These are phyloP conservation scores for Drosophila fuyamai DNA, from an alignment of 1,140 invertebrate genomes.

Conservation along the genomic window DNA sequence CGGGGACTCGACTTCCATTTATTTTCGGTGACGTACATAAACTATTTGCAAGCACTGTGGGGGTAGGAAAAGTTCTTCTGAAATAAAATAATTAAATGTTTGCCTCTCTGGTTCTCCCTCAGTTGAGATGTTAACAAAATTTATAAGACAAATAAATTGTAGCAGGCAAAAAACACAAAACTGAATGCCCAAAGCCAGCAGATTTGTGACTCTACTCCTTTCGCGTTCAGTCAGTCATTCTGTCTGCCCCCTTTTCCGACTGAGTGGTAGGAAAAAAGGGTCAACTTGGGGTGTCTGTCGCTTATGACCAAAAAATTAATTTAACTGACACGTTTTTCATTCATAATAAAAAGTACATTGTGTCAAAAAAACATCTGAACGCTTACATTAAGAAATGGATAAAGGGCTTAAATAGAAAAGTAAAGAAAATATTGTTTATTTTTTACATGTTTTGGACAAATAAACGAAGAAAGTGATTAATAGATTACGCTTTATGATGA, in stretches of 20 bases:
- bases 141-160: conserved; percentile 64
- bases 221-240: not conserved
- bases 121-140: conserved; percentile 61
- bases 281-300: conserved; percentile 26
- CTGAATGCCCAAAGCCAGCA: conserved; percentile 32
- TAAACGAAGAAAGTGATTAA: too few species aligned
- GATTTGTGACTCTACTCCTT: conserved; percentile 33
- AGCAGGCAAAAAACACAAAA: conserved; percentile 28
- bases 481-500: too few species aligned
- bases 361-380: conserved; percentile 23
- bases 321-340: conserved; percentile 58
- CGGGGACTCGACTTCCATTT: conserved; percentile 20
- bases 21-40: conserved; percentile 50
- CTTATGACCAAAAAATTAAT: conserved; percentile 57
- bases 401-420: not conserved
- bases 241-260: not conserved
- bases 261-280: conserved; percentile 28
- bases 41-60: conserved; percentile 46
- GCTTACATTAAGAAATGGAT: not conserved
- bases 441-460: too few species aligned
- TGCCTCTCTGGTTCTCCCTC: conserved; percentile 22
- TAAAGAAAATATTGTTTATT: not conserved
- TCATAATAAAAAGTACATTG: conserved; percentile 37
- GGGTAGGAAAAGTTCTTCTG: conserved; percentile 12
- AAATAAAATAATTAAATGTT: conserved; percentile 61